These are phyloP conservation scores for Anhinga anhinga DNA, from an alignment of 2,113 vertebrate species.

Conservation along the genomic window DNA sequence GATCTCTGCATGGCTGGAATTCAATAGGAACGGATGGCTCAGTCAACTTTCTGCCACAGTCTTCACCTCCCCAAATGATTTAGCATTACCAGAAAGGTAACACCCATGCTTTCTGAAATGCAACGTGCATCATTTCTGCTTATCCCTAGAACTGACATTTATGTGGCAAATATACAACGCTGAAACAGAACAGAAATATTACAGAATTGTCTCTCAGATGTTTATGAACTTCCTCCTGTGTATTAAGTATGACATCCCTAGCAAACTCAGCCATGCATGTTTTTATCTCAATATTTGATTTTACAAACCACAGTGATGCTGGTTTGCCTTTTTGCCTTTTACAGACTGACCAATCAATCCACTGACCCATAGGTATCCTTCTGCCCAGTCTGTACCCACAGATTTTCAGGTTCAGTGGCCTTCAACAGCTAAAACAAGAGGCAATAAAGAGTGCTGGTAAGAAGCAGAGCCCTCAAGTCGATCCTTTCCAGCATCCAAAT, in stretches of 20 bases:
- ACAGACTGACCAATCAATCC: neutral
- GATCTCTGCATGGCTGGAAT: neutral
- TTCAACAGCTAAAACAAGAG: neutral
- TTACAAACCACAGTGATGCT: neutral
- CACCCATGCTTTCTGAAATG: neutral
- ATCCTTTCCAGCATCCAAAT: neutral
- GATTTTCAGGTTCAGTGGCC: neutral
- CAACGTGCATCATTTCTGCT: neutral
- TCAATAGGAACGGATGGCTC: neutral
- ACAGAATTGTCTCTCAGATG: neutral
- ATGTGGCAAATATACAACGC: conserved; percentile 21
- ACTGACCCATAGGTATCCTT: neutral
- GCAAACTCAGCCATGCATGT: neutral
- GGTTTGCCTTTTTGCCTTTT: neutral
- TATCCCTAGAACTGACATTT: neutral
- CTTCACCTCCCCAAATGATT: neutral
- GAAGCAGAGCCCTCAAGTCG: neutral
- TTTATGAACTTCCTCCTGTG: conserved; percentile 26
- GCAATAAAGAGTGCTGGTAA: neutral
- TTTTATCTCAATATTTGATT: neutral
- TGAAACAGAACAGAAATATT: conserved; percentile 10
- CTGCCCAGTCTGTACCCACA: neutral
- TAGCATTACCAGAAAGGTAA: neutral
- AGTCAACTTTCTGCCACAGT: neutral
- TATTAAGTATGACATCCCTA: conserved; percentile 20